These are phyloP conservation scores for Tachysurus fulvidraco DNA, from an alignment of 2,113 vertebrate species.

Conservation along the genomic window DNA sequence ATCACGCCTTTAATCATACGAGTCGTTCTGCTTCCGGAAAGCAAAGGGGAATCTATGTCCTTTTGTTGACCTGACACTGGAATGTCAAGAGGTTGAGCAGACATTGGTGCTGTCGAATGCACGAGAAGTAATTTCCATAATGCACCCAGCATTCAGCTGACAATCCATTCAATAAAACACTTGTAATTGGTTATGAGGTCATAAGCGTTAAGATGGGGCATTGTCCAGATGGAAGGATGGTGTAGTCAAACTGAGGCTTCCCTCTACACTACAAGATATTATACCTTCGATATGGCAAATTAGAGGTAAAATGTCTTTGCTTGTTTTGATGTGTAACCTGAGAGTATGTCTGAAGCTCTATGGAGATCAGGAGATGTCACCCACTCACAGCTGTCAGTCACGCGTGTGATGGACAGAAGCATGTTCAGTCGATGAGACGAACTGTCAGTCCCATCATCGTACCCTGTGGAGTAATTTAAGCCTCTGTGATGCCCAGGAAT, in stretches of 20 bases:
- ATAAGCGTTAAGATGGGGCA: slow-evolving; percentile 53
- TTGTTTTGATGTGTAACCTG: slow-evolving; percentile 21
- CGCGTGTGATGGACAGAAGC: slow-evolving; percentile 53
- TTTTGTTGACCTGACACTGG: slow-evolving; percentile 39
- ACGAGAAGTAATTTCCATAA: slow-evolving; percentile 66
- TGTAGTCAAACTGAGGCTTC: not conserved
- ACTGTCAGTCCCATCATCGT: slow-evolving; percentile 62
- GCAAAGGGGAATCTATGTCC: not conserved
- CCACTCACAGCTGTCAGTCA: slow-evolving; percentile 45
- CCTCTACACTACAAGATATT: not conserved
- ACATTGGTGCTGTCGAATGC: slow-evolving; percentile 60
- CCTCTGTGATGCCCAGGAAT: slow-evolving; percentile 60
- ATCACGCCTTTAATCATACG: slow-evolving; percentile 9
- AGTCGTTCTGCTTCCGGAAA: not conserved
- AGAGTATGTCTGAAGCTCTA: not conserved
- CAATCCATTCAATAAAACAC: slow-evolving; percentile 52
- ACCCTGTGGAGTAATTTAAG: slow-evolving; percentile 69
- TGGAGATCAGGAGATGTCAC: not conserved
- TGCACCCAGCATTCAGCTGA: slow-evolving; percentile 51
- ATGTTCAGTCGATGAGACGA: slow-evolving; percentile 62
- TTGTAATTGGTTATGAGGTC: slow-evolving; percentile 70
- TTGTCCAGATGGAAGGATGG: slow-evolving; percentile 29
- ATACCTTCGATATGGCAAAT: not conserved
- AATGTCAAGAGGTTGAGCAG: slow-evolving; percentile 57
- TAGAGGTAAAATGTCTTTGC: not conserved